A percentile compares a stretch with the other conserved stretches of the same genome.
phyloP scores from a whole-genome alignment of 1,140 invertebrate species.

The Berghia stephanieae region DNA sequence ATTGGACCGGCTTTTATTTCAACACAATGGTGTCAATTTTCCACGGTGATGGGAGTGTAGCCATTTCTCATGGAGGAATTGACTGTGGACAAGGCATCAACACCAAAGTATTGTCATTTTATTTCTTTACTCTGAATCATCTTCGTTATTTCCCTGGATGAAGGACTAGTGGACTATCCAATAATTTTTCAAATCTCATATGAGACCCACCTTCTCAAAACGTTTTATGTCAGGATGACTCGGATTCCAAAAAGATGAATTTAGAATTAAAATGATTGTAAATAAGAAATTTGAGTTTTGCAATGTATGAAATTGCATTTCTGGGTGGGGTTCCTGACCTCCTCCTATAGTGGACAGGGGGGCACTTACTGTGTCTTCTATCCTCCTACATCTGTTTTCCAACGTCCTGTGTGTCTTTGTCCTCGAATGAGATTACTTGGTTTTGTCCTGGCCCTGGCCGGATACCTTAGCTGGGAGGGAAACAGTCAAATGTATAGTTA shows the following conservation, averaged over 20 bases:
- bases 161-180: background rate
- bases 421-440: too few species aligned
- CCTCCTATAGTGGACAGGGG: too few species aligned
- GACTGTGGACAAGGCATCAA: slow-evolving; percentile 88
- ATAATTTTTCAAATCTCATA: background rate
- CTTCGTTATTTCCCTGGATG: background rate
- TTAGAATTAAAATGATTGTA: background rate
- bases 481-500: too few species aligned
- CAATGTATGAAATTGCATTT: too few species aligned
- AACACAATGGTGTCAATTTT: slow-evolving; percentile 77
- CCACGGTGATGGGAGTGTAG: slow-evolving; percentile 77
- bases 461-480: too few species aligned
- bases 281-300: background rate
- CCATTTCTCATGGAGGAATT: slow-evolving; percentile 79
- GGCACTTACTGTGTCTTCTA: too few species aligned
- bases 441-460: too few species aligned
- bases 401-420: background rate
- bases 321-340: background rate
- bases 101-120: slow-evolving; percentile 71
- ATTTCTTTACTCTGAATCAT: too few species aligned
- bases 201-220: background rate
- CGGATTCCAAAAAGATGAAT: background rate
- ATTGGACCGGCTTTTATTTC: slow-evolving; percentile 64
- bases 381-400: too few species aligned
- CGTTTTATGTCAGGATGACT: too few species aligned